Base-by-base conservation (phyloP, 92 coral and sea anemone genomes). In the Meandrina meandrites region DNA sequence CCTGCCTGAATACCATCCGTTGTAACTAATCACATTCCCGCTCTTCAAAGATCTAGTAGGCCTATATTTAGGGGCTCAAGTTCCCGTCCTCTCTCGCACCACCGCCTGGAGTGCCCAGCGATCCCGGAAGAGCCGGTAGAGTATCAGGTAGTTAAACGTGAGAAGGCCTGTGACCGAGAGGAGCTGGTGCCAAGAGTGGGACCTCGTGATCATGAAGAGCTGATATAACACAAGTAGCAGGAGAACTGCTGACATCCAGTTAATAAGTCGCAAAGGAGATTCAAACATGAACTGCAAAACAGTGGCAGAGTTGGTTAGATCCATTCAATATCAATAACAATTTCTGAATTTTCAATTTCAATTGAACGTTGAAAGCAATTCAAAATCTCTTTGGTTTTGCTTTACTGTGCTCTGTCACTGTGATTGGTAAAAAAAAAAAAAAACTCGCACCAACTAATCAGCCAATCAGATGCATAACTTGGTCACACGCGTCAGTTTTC, bases 61-160 rank as follows among this genome's bases (percentile, higher is more conserved):
- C 28, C 82, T 37, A 62, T 60, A 45, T 17, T 85, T 30, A 31
- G 76, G 77, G 50, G 31, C 83, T 86, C 79, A 86, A 47, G 85
- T 68, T 28, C 79, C 89, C 16, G 82, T 93, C 35, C 93, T 92
- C 85, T 94, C 92, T 57, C 83, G 89, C 13, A 94, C 93, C 42
- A 93, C 91, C 42, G 93, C 94, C 90, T 94, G 98, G 71, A 94
- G 90, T 67, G 98, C 97, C 99, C 99, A 97, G 56, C 99, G 98
- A 80, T 97, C 99, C 58, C 99, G 89, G 76, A 95, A 89, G 56
- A 97, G 91, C 87, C 96, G 90, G 84, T 93, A 97, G 17, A 97
- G 96, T 64, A 92, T 88, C 92, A 91, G 91, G 93, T 97, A 97
- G 88, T 97, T 97, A 86, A 97, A 93, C 80, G 90, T 79, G 67